Percentiles rank a stretch among this genome's conserved stretches.
Evolutionary conservation across 2,797 vertebrate species (phyloP).

Genomic region (Hozukius guyotensis): DNA sequence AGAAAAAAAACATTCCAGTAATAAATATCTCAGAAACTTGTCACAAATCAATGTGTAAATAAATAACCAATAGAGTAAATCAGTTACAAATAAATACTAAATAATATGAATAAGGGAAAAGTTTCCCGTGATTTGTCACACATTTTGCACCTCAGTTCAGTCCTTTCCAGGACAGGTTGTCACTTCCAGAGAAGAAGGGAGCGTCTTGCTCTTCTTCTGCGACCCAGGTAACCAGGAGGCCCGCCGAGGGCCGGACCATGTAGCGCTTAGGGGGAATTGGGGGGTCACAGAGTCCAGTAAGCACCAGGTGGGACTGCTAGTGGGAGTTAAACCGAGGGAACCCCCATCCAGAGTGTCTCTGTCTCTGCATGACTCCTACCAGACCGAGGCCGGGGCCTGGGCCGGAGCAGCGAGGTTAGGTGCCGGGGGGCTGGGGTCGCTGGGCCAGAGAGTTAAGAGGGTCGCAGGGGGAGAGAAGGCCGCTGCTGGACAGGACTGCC

Average conservation of each 20-base stretch:
- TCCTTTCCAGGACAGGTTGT: conserved; percentile 44
- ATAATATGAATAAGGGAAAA: conserved; percentile 40
- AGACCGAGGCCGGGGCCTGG: conserved; percentile 2
- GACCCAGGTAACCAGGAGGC: conserved; percentile 57
- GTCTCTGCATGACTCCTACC: conserved; percentile 44
- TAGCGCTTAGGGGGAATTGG: background rate
- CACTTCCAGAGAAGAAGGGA: conserved; percentile 43
- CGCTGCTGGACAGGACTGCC: conserved; percentile 80
- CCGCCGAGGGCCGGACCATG: conserved; percentile 9
- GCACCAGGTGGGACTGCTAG: conserved; percentile 48
- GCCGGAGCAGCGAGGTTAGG: conserved; percentile 68
- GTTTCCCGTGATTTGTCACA: conserved; percentile 42
- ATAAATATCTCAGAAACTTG: conserved; percentile 66
- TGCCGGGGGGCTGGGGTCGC: conserved; percentile 83
- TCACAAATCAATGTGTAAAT: conserved; percentile 59
- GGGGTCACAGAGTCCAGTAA: conserved; percentile 46
- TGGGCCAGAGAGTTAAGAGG: conserved; percentile 89
- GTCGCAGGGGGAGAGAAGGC: conserved; percentile 83
- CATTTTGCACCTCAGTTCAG: conserved; percentile 34
- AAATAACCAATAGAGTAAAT: conserved; percentile 63
- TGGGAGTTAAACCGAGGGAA: conserved; percentile 9
- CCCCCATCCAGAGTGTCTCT: conserved; percentile 34
- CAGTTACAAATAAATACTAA: conserved; percentile 70
- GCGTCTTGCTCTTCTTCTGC: conserved; percentile 54
- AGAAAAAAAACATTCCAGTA: conserved; percentile 49